These are phyloP conservation scores for Drosophila infuscata DNA, from an alignment of 2,888 invertebrate genomes.

Conservation along the genomic window DNA sequence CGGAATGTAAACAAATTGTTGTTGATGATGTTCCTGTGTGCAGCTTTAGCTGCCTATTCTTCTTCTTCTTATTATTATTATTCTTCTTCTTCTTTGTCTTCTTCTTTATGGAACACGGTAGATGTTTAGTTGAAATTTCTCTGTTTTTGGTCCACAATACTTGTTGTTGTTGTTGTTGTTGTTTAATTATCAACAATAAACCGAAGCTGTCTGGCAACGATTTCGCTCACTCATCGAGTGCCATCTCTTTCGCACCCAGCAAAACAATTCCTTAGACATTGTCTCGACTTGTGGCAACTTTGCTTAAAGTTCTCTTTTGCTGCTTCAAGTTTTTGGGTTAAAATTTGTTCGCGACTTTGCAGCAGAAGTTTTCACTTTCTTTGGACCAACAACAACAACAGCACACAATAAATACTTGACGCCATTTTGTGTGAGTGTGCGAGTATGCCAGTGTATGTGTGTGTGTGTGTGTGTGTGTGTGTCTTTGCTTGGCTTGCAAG, in stretches of 20 bases:
- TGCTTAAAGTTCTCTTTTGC: conserved; percentile 45
- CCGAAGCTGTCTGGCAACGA: conserved; percentile 19
- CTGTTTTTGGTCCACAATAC: background rate
- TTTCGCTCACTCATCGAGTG: background rate
- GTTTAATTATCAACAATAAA: conserved; percentile 3
- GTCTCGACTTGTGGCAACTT: conserved; percentile 56
- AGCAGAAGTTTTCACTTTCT: conserved; percentile 77
- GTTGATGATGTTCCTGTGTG: conserved; percentile 20
- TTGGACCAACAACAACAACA: conserved; percentile 37
- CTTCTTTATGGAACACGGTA: background rate
- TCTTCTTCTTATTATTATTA: background rate
- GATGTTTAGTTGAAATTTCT: background rate
- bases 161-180: conserved; percentile 14
- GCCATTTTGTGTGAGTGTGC: conserved; percentile 52
- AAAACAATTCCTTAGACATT: conserved; percentile 24
- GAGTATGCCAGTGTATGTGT: conserved; percentile 24
- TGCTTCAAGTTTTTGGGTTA: conserved; percentile 54
- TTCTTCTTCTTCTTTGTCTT: background rate
- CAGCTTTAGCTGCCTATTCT: background rate
- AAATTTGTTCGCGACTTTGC: conserved; percentile 70
- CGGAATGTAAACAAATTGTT: conserved; percentile 57
- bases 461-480: conserved; percentile 28
- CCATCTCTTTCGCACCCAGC: background rate
- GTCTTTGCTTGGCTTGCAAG: conserved; percentile 44
- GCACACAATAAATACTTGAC: conserved; percentile 75